Conservation (phyloP, 2,888 invertebrate genomes). For the Brachyptera risi region DNA sequence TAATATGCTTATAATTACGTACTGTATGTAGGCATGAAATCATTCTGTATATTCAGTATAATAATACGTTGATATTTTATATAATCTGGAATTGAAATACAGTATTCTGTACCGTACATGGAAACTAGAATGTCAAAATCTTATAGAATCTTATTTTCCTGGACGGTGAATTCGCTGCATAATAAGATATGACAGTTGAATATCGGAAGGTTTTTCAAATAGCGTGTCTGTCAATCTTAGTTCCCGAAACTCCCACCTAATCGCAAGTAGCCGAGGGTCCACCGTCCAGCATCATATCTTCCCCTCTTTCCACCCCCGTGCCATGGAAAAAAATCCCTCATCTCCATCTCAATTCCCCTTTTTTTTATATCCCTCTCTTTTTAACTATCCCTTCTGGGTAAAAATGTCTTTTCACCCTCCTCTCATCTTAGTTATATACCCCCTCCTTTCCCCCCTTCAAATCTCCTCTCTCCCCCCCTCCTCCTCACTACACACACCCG, state of each 20-base stretch:
- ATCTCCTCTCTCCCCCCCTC: conserved; percentile 6
- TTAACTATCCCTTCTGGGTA: conserved; percentile 22
- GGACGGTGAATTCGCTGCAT: no score
- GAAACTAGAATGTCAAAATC: no score
- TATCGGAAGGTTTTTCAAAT: no score
- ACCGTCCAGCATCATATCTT: background rate
- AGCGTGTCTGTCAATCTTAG: conserved; percentile 14
- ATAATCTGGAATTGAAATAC: no score
- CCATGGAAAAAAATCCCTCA: conserved; percentile 5
- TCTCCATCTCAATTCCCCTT: conserved; percentile 18
- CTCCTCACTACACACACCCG: conserved; percentile 9
- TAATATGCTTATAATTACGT: no score
- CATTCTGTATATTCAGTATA: no score
- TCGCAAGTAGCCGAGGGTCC: conserved; percentile 18
- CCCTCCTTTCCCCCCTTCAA: conserved; percentile 13
- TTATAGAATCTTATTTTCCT: no score
- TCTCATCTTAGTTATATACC: conserved; percentile 27
- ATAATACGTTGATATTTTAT: no score
- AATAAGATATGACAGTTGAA: no score
- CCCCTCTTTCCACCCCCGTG: background rate
- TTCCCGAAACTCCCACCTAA: conserved; percentile 13
- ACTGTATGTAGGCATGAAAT: no score
- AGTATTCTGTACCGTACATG: no score
- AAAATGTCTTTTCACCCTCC: conserved; percentile 21
- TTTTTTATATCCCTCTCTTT: conserved; percentile 21